phyloP scores from a whole-genome alignment of 2,113 vertebrate genomes.

The Cryptomyrus ogoouensis region DNA sequence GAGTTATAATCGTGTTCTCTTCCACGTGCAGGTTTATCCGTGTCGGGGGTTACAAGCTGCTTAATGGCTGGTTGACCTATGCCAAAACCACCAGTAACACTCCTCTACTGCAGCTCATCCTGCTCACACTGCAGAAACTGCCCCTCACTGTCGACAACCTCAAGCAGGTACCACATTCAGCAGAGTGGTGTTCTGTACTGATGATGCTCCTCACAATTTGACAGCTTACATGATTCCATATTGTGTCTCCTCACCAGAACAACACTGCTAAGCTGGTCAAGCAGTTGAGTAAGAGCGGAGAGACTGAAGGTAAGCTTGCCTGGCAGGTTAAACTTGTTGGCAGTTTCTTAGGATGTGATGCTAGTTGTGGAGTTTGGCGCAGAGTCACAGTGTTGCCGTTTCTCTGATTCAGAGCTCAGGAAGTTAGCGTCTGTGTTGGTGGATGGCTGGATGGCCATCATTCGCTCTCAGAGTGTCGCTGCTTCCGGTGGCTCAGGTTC shows the following conservation, averaged over 20 bases:
- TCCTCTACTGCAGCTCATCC: conserved; percentile 83
- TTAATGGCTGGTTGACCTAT: conserved; percentile 86
- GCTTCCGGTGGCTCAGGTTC: conserved; percentile 54
- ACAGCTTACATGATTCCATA: neutral
- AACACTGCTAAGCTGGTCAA: conserved; percentile 95
- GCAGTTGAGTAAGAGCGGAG: conserved; percentile 84
- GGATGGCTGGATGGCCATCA: conserved; percentile 90
- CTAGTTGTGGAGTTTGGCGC: neutral
- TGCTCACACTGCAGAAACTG: conserved; percentile 84
- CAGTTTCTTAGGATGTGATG: neutral
- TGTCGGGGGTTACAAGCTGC: conserved; percentile 83
- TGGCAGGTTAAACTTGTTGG: neutral
- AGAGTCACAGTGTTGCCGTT: neutral
- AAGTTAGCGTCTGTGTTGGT: conserved; percentile 81
- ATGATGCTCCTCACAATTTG: neutral
- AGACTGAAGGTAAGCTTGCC: conserved; percentile 73
- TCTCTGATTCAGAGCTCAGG: conserved; percentile 65
- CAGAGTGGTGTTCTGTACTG: neutral
- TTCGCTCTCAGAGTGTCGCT: conserved; percentile 80
- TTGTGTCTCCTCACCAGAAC: conserved; percentile 59
- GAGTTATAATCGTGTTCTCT: neutral
- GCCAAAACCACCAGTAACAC: conserved; percentile 81
- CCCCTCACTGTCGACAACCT: conserved; percentile 91
- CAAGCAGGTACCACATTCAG: conserved; percentile 69
- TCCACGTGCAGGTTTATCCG: conserved; percentile 70